A percentile compares a stretch with the other conserved stretches of the same genome.
phyloP scores from a whole-genome alignment of 2,113 vertebrate species.

The Tenebrosternarchus preto region DNA sequence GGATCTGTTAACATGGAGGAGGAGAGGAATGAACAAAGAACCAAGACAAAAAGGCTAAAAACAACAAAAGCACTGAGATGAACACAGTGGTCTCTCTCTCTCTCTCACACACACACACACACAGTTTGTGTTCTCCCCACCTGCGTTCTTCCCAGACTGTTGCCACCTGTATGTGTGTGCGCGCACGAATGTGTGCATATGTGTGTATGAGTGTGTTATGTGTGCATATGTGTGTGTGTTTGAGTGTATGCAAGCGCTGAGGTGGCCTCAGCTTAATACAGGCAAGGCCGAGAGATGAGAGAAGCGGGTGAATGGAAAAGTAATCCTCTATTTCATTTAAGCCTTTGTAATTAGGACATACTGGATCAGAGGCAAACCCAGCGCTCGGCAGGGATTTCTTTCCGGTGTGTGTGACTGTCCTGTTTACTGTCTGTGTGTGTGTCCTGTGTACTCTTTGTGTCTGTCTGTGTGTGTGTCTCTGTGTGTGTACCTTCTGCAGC shows the following conservation, averaged over 20 bases:
- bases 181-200: neutral
- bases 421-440: neutral
- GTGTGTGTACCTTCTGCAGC: too few species aligned
- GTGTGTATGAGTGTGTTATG: neutral
- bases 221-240: neutral
- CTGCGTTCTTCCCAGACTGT: too few species aligned
- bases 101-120: neutral
- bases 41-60: neutral
- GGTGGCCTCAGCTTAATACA: slow-evolving; percentile 49
- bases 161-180: too few species aligned
- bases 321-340: slow-evolving; percentile 76
- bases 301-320: slow-evolving; percentile 60
- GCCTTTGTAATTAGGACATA: slow-evolving; percentile 74
- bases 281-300: slow-evolving; percentile 61
- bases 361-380: slow-evolving; percentile 40
- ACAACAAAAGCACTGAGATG: neutral
- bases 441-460: slow-evolving; percentile 10
- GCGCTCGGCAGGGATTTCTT: slow-evolving; percentile 23
- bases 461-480: neutral
- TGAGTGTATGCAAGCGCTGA: slow-evolving; percentile 36
- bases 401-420: neutral
- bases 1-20: slow-evolving; percentile 5
- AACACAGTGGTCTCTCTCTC: neutral
- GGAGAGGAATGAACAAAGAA: too few species aligned
- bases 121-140: too few species aligned